Conservation (phyloP, 37 sponge, comb jelly and placozoan genomes). For the Beroe forskalii region DNA sequence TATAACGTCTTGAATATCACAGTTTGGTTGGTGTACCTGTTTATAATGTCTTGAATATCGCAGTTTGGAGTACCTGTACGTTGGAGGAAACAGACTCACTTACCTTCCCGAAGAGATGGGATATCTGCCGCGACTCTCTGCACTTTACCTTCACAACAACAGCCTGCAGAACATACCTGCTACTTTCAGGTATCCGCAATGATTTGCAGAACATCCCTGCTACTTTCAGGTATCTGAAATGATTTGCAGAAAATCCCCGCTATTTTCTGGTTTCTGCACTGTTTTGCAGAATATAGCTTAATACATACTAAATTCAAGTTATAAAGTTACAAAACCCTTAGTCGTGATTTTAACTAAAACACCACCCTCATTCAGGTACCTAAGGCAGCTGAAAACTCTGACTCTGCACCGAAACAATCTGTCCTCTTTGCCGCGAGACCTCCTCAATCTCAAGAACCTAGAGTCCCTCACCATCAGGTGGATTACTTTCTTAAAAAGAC, state of each 20-base stretch:
- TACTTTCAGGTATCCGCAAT: conserved; percentile 47
- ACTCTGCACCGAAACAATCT: conserved; percentile 41
- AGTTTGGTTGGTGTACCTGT: too few relatives aligned
- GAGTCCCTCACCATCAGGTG: conserved; percentile 59
- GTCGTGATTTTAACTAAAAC: too few relatives aligned
- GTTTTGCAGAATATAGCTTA: neutral
- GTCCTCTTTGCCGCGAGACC: conserved; percentile 4
- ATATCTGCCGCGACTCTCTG: conserved; percentile 40
- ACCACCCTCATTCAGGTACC: too few relatives aligned
- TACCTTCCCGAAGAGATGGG: conserved; percentile 35
- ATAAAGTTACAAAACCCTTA: too few relatives aligned
- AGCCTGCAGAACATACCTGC: neutral
- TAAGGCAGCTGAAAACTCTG: conserved; percentile 5
- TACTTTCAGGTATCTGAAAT: conserved; percentile 45
- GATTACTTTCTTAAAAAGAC: too few relatives aligned
- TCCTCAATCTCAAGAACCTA: neutral
- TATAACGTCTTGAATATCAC: too few relatives aligned
- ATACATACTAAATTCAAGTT: too few relatives aligned
- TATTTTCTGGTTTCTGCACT: conserved; percentile 22
- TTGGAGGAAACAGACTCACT: conserved; percentile 24
- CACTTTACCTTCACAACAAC: conserved; percentile 62
- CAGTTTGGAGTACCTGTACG: conserved; percentile 63
- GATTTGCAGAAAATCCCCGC: neutral
- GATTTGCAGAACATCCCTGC: neutral
- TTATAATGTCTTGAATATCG: too few relatives aligned